Evolutionary conservation across 2,113 vertebrate genomes (phyloP).

Genomic region (Megaleporinus macrocephalus): DNA sequence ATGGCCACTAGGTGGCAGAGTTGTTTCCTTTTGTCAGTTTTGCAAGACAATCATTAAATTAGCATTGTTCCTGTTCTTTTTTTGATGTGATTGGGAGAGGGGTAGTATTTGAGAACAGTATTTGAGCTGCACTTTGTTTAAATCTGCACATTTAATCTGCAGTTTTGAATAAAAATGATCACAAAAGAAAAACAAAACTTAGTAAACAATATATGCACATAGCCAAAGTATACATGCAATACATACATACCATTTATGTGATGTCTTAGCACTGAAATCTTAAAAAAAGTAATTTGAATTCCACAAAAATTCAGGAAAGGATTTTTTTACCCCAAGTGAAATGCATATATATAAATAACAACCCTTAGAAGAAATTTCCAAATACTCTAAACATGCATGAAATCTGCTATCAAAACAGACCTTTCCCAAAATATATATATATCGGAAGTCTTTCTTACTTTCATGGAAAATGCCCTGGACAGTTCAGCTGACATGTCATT

Average conservation of each 20-base stretch:
- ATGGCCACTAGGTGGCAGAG: slow-evolving; percentile 45
- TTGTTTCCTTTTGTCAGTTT: slow-evolving; percentile 7
- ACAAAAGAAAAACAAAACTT: no score
- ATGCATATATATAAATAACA: neutral
- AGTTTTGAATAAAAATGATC: no score
- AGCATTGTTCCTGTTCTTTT: neutral
- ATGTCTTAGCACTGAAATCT: no score
- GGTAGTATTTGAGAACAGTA: no score
- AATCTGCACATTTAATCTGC: no score
- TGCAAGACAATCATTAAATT: neutral
- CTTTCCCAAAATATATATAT: neutral
- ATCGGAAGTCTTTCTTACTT: neutral
- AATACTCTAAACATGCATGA: neutral
- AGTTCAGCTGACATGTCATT: neutral
- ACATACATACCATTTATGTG: no score
- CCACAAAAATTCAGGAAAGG: no score
- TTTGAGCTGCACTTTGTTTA: no score
- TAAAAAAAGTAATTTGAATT: neutral
- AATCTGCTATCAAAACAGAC: neutral
- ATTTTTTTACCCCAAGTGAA: neutral
- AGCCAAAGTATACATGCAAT: no score
- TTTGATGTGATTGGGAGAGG: neutral
- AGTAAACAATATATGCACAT: no score
- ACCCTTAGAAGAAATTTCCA: neutral
- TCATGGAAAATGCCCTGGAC: neutral